Evolutionary conservation across 92 coral and sea anemone genomes (phyloP).

Genomic region (Siderastrea radians): DNA sequence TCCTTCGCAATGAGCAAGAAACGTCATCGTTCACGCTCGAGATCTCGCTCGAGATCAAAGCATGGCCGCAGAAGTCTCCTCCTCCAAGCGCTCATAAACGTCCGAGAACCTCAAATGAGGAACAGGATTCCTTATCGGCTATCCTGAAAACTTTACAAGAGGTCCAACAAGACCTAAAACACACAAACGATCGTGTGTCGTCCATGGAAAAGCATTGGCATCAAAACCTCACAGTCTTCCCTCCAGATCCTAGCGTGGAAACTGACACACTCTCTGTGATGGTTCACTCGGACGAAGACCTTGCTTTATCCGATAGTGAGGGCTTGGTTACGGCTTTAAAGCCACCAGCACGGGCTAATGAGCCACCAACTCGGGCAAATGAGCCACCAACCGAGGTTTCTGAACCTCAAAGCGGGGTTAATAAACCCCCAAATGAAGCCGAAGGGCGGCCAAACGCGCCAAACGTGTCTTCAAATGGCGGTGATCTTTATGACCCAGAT

Average conservation of each 20-base stretch:
- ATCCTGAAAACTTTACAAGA: background rate
- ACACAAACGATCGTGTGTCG: background rate
- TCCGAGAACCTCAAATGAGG: background rate
- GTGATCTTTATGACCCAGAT: too few relatives aligned
- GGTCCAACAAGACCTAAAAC: background rate
- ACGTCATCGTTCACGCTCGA: too few relatives aligned
- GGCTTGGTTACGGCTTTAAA: conserved; percentile 7
- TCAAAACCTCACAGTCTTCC: too few relatives aligned
- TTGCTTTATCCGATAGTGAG: background rate
- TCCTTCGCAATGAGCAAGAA: too few relatives aligned
- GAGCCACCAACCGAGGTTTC: conserved; percentile 5
- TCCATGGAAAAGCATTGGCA: too few relatives aligned
- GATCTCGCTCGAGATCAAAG: too few relatives aligned
- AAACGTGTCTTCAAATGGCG: background rate
- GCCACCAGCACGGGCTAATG: background rate
- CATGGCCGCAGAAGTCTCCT: too few relatives aligned
- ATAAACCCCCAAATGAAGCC: background rate
- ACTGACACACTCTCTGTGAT: too few relatives aligned
- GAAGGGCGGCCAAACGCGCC: background rate
- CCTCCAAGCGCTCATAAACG: background rate
- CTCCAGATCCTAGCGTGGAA: too few relatives aligned
- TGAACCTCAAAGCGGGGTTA: background rate
- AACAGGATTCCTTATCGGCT: background rate
- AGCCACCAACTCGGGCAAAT: background rate
- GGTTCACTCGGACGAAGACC: too few relatives aligned